Base-by-base conservation (phyloP, 2,888 invertebrate species). In the Pandemis corylana region DNA sequence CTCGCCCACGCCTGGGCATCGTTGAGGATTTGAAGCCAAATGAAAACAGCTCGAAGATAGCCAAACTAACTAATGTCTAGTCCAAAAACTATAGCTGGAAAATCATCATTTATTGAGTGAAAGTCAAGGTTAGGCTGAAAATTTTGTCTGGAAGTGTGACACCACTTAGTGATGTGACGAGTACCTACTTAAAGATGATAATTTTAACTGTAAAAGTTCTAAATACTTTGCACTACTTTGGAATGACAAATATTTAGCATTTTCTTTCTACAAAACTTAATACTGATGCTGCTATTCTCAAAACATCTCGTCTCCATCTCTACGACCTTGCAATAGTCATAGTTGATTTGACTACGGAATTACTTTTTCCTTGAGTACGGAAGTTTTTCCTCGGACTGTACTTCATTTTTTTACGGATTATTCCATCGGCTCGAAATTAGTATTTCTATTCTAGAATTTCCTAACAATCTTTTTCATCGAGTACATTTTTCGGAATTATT, bases 1-100 rank as follows among this genome's bases (percentile, higher is more conserved):
- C 6, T 36, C 13, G 28, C 20, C 10, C 3, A 13, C 65, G 13
- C 10, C n/a, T 20, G 20, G 44, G 65, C 46, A 7, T 20, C 15
- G 63, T 9, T 10, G 44, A 20, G 20, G 64, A 64, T 64, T 46
- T 49, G 49, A 49, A 62, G 10, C 59, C 59, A 59, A 59, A 59
- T 7, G 59, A 10, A 59, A 56, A 20, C 59, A 59, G 56, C 20
- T 56, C 56, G 28, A 56, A 59, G 42, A 62, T 12, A 62, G 62
- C 62, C 62, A 62, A 62, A 62, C 13, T 41, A 59, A 56, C 13
- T 59, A 59, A 20, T 36, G 36, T 61, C 61, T 61, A 61, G 36
- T 61, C 61, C 61, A 51, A 51, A 61, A 44, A 20, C 7, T 15
- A 49, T 49, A 20, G 15, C 53, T 20, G 15, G 20, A 51, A 49